A percentile compares a stretch with the other conserved stretches of the same genome.
These are phyloP conservation scores for Passer montanus DNA, from an alignment of 2,113 vertebrate species.

Conservation along the genomic window DNA sequence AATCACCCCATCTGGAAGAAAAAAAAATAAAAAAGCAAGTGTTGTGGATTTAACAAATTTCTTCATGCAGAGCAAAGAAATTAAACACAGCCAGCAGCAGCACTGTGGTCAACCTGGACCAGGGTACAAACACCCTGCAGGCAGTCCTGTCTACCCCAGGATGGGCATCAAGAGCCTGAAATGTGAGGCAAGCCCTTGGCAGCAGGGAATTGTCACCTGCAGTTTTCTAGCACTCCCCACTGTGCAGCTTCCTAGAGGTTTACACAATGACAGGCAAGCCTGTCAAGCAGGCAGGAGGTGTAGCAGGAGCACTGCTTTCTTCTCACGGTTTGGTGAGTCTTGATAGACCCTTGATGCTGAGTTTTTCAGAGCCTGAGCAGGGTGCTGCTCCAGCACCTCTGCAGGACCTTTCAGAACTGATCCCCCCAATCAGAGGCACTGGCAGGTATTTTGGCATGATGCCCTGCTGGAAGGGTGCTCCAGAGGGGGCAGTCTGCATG, in stretches of 20 bases:
- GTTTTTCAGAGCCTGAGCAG: background rate
- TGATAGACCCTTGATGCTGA: background rate
- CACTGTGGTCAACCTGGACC: background rate
- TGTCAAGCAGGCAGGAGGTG: background rate
- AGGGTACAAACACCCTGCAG: background rate
- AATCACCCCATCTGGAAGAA: background rate
- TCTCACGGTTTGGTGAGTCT: background rate
- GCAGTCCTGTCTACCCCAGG: background rate
- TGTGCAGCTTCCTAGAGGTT: background rate
- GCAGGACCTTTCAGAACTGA: background rate
- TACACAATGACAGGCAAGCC: background rate
- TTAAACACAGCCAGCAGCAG: background rate
- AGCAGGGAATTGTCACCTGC: background rate
- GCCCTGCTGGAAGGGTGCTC: background rate
- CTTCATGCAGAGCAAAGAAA: background rate
- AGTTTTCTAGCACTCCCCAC: background rate
- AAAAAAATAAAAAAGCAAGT: background rate
- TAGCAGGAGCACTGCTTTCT: background rate
- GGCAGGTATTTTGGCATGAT: background rate
- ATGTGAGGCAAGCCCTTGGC: fast-evolving
- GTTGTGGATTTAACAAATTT: background rate
- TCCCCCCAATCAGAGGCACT: background rate
- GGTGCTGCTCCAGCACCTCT: background rate
- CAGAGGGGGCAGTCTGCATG: background rate
- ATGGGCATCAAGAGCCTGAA: fast-evolving